Evolutionary conservation across 2,888 invertebrate genomes (phyloP), one percentile per base, ranked within the genome.

Genomic region (Bombylius discolor): DNA sequence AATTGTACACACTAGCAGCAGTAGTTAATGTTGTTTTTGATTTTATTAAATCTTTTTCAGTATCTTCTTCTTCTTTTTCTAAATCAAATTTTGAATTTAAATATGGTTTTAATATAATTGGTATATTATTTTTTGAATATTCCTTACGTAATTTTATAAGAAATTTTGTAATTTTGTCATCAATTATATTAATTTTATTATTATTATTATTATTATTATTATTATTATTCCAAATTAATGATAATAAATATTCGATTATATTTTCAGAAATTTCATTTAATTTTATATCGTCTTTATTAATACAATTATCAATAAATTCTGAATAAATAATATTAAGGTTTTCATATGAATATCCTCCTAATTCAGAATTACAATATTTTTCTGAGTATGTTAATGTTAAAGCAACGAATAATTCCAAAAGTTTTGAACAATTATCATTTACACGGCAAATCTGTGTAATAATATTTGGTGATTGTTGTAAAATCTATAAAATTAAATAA

Each of bases 381-480:
- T 83, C 80, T 23, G 93, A 92, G 69, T 89, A 84, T 64, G 87
- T 82, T 62, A 95, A 77, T 59, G 90, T 87, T 67, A 96, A 79
- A 57, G 90, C 89, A 75, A 95, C 85, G 52, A 89, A 86, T 68
- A 94, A 89, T 80, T 96, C 95, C 76, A 94, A 91, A 50, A 93
- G 86, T 65, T 89, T 83, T 59, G 87, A 87, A 67, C 95, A 87
- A 68, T 95, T 82, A 72, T 87, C 87, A 68, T 94, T 81, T 67
- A 89, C 81, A 78, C 89, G 87, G 74, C 88, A 87, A 66, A 96
- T 79, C 70, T 90, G 87, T 68, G 81, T 79, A 72, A 95, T 83
- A 71, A 94, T 81, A 71, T 89, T 86, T 65, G 84, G 78, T 64
- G 87, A 81, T 64, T 89, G 82, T 75, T 86, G 87, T 66, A 90